Evolutionary conservation across 2,888 invertebrate species (phyloP).

Genomic region (Nymphalis c-album): DNA sequence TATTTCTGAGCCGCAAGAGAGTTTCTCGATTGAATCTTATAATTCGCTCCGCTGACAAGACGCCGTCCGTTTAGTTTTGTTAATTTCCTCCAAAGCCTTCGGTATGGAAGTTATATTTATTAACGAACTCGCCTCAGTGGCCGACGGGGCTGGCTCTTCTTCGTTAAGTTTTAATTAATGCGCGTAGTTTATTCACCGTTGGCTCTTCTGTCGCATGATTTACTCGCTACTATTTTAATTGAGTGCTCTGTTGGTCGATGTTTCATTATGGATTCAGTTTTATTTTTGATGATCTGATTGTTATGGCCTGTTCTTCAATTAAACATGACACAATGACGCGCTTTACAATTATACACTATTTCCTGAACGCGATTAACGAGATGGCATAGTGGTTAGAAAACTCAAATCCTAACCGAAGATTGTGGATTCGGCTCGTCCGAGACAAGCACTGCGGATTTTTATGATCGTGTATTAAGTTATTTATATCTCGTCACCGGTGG

Average conservation of each 20-base stretch:
- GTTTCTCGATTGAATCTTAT: conserved; percentile 19
- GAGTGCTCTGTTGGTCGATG: conserved; percentile 21
- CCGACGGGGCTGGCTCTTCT: conserved; percentile 44
- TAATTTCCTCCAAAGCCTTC: conserved; percentile 44
- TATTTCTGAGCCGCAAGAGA: conserved; percentile 16
- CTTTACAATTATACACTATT: too few relatives aligned
- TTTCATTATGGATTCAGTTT: conserved; percentile 32
- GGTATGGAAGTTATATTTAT: conserved; percentile 58
- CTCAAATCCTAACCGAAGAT: too few relatives aligned
- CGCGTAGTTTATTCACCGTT: conserved; percentile 40
- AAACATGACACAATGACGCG: background rate
- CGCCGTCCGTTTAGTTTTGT: conserved; percentile 37
- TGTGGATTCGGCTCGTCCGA: too few relatives aligned
- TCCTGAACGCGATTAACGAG: too few relatives aligned
- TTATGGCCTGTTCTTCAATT: background rate
- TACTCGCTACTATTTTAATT: conserved; percentile 21
- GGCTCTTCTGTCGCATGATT: conserved; percentile 30
- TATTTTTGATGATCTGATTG: background rate
- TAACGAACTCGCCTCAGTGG: conserved; percentile 49
- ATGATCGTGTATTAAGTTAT: too few relatives aligned
- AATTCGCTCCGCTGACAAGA: conserved; percentile 39
- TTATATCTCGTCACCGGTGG: too few relatives aligned
- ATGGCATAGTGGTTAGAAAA: too few relatives aligned
- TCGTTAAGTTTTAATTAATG: conserved; percentile 61
- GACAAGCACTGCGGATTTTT: too few relatives aligned